These are phyloP conservation scores for Drosophila suboccidentalis DNA, from an alignment of 2,888 invertebrate genomes.

Conservation along the genomic window DNA sequence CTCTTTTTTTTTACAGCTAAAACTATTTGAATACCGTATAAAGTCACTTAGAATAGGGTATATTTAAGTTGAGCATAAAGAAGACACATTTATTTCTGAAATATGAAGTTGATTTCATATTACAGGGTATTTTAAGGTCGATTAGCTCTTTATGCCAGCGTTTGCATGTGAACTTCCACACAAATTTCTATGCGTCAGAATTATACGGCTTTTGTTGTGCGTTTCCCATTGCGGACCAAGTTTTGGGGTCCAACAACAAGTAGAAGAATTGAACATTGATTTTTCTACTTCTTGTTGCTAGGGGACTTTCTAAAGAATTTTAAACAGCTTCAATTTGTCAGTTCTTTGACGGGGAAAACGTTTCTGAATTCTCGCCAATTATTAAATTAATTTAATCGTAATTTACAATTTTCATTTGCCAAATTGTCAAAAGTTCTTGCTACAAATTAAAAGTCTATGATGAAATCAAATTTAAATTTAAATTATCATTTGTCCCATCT, in stretches of 20 bases:
- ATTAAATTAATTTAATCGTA: slow-evolving; percentile 30
- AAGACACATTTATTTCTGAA: not conserved
- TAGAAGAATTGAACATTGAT: slow-evolving; percentile 44
- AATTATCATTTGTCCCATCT: slow-evolving; percentile 11
- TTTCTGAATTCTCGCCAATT: slow-evolving; percentile 14
- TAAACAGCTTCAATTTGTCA: slow-evolving; percentile 23
- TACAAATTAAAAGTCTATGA: slow-evolving; percentile 1
- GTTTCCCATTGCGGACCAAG: slow-evolving; percentile 12
- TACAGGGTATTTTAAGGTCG: slow-evolving; percentile 1
- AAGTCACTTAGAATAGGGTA: not conserved
- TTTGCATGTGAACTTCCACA: slow-evolving; percentile 54
- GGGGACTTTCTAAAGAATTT: slow-evolving; percentile 29
- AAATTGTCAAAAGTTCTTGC: slow-evolving; percentile 1
- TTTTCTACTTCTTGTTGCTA: slow-evolving; percentile 21
- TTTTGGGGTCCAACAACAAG: slow-evolving; percentile 26
- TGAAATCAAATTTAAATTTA: slow-evolving; percentile 24
- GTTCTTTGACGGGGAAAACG: not conserved
- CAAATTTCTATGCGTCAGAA: slow-evolving; percentile 67
- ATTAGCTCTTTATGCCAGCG: not conserved
- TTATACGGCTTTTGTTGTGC: slow-evolving; percentile 58
- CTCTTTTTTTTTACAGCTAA: slow-evolving; percentile 13
- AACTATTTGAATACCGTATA: slow-evolving; percentile 35
- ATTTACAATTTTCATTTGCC: slow-evolving; percentile 1
- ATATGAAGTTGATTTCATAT: not conserved
- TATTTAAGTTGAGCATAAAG: too few species aligned